Base-by-base conservation (phyloP, 2,888 invertebrate genomes). In the Monoplex corrugatus region DNA sequence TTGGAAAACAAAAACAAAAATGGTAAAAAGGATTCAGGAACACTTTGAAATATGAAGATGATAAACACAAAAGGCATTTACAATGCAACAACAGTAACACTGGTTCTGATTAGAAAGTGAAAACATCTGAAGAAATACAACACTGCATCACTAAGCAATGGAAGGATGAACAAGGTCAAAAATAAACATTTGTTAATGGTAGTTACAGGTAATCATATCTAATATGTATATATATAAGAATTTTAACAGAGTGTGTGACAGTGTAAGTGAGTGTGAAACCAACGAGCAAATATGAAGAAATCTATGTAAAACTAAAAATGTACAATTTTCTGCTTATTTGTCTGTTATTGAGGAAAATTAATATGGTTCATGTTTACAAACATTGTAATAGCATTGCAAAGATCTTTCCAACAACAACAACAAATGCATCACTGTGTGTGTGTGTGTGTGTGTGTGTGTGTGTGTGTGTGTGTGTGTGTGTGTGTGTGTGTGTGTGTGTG, bases 31-130 rank as follows among this genome's bases (percentile, higher is more conserved):
- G 78, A n/a, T n/a, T n/a, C n/a, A 35, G 78, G 78, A 80, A 80
- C 78, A 80, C 78, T 40, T 80, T 80, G 40, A 80, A 28, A 40
- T 40, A 80, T 80, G 78, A 80, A 80, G 78, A 80, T 80, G 78
- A 45, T 57, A 57, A 35, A 84, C 84, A 84, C 84, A 84, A 57
- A 83, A 83, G 32, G 45, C 83, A 83, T 45, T 45, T 83, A 84
- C 35, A 84, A 50, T 32, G 84, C 84, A 35, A 82, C 45, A 45
- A 84, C 45, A 19, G 23, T 45, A 45, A 84, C 57, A 57, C 50
- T 32, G 35, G 57, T 84, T 84, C 50, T 84, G 84, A 44, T 84
- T 50, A 84, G 57, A 84, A 45, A 35, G 50, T 57, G 23, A 57
- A 57, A 40, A 80, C 40, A n/a, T 28, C 40, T 23, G 40, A 40